Conservation (phyloP, 2,113 vertebrate species). For the Turdus rufiventris region DNA sequence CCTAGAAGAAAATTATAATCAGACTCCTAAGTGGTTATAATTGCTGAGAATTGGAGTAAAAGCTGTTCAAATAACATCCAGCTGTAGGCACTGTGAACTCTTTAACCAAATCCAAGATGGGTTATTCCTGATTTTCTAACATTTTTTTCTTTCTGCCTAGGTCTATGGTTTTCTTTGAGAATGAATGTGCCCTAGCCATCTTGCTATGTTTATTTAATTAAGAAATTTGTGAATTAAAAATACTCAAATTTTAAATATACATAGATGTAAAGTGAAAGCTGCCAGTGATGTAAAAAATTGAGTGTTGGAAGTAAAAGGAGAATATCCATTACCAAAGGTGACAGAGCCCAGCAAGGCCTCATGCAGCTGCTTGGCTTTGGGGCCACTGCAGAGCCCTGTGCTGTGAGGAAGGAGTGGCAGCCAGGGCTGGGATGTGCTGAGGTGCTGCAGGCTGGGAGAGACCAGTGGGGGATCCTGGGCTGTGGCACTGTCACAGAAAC, state of each 20-base stretch:
- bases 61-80: conserved; percentile 19
- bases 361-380: fast-evolving
- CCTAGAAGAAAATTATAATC: conserved; percentile 58
- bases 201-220: not conserved
- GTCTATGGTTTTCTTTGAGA: not conserved
- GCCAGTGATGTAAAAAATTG: not conserved
- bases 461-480: not conserved
- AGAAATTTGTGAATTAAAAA: not conserved
- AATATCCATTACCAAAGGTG: not conserved
- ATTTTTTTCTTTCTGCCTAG: not conserved
- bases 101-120: not conserved
- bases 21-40: conserved; percentile 11
- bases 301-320: not conserved
- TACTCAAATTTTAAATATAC: not conserved
- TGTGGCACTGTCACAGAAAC: not conserved
- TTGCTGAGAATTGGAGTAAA: not conserved
- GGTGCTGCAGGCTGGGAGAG: not conserved
- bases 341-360: not conserved
- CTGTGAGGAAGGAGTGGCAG: not conserved
- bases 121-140: not conserved
- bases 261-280: not conserved
- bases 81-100: not conserved
- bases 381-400: fast-evolving
- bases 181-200: not conserved
- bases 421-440: fast-evolving